Percentiles rank a stretch among this genome's conserved stretches.
These are phyloP conservation scores for Melanotaenia parkinsoni DNA, from an alignment of 2,797 vertebrate species.

Conservation along the genomic window DNA sequence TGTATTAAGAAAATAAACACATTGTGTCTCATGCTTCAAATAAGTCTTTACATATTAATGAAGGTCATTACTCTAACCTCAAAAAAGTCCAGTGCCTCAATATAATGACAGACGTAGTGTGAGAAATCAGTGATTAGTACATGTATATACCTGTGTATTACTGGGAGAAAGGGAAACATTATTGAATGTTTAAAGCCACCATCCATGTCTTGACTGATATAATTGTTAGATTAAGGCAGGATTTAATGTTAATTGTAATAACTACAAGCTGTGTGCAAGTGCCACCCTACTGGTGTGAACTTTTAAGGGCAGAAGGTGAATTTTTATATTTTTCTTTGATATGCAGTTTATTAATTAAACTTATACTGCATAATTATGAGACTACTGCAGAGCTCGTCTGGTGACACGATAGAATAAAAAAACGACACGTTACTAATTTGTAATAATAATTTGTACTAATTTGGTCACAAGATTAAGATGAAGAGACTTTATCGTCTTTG, in stretches of 20 bases:
- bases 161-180: not conserved
- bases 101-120: not conserved
- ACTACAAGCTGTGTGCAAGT: not conserved
- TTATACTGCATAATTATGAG: not conserved
- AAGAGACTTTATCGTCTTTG: too few species aligned
- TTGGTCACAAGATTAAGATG: too few species aligned
- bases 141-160: not conserved
- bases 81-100: not conserved
- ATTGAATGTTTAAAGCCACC: not conserved
- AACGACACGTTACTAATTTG: too few species aligned
- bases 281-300: not conserved
- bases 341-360: not conserved
- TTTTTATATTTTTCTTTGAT: not conserved
- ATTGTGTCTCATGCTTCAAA: not conserved
- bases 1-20: not conserved
- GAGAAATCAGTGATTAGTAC: not conserved
- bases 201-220: not conserved
- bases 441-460: too few species aligned
- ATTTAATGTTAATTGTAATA: not conserved
- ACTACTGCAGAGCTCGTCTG: not conserved
- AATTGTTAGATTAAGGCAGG: not conserved
- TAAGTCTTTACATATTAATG: not conserved
- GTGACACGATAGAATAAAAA: not conserved
- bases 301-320: not conserved
- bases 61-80: constrained; percentile 1